Conservation (phyloP, 2,797 vertebrate species). For the Oceanodroma leucorhoa region DNA sequence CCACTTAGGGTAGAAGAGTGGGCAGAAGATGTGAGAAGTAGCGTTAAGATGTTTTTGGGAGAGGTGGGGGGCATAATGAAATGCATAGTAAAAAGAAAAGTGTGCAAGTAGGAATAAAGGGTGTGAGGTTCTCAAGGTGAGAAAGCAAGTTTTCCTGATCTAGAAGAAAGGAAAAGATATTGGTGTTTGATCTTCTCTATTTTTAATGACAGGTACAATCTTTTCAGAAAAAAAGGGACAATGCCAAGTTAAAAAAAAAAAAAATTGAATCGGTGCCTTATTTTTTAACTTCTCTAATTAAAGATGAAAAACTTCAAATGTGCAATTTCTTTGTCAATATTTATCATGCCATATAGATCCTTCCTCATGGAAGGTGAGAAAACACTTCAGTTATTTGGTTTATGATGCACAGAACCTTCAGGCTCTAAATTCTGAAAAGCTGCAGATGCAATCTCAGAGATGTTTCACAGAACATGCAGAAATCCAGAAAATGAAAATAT, state of each 20-base stretch:
- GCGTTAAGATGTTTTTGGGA: not conserved
- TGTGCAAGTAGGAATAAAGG: not conserved
- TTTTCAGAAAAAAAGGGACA: not conserved
- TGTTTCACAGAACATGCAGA: not conserved
- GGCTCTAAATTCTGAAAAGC: not conserved
- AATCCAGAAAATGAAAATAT: not conserved
- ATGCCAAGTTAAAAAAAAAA: not conserved
- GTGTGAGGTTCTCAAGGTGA: not conserved
- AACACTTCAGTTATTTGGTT: not conserved
- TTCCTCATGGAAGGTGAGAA: not conserved
- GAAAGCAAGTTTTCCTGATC: not conserved
- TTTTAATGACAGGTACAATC: not conserved
- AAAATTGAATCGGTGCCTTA: not conserved
- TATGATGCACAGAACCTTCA: not conserved
- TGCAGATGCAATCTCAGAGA: not conserved
- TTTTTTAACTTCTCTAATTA: not conserved
- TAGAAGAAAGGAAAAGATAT: not conserved
- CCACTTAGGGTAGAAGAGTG: not conserved
- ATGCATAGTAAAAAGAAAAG: not conserved
- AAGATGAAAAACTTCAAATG: not conserved
- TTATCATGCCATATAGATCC: not conserved
- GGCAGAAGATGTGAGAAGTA: not conserved
- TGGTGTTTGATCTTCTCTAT: not conserved
- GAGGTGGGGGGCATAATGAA: not conserved
- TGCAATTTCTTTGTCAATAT: not conserved